Conservation (phyloP, 2,888 invertebrate genomes). For the Tuta absoluta region DNA sequence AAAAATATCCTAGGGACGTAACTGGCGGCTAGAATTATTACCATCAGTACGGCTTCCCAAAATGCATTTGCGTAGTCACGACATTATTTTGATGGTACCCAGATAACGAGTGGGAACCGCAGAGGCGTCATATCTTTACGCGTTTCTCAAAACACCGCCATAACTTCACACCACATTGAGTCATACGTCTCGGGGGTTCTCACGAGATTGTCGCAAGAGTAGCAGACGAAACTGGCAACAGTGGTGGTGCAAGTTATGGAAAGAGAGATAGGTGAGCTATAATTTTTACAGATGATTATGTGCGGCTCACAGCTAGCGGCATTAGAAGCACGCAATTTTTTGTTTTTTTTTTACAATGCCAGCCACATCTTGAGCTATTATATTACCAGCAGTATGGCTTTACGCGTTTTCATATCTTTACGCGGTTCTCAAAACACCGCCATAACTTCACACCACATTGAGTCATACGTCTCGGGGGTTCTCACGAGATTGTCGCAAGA, state of each 20-base stretch:
- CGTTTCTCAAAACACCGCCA: conserved; percentile 21
- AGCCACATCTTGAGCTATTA: too few relatives aligned
- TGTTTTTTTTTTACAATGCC: too few relatives aligned
- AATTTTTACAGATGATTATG: too few relatives aligned
- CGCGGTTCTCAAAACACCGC: too few relatives aligned
- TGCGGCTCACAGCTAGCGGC: too few relatives aligned
- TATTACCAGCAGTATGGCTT: too few relatives aligned
- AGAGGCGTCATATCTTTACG: conserved; percentile 14
- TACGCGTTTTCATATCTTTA: too few relatives aligned
- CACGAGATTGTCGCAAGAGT: conserved; percentile 65
- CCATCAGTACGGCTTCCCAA: not conserved
- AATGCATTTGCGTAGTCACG: conserved; percentile 1
- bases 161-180: conserved; percentile 58
- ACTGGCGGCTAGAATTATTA: not conserved
- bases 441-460: not conserved
- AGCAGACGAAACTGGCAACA: conserved; percentile 17
- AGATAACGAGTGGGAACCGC: conserved; percentile 22
- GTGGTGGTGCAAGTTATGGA: conserved; percentile 20
- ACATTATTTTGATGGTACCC: conserved; percentile 18
- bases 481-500: conserved; percentile 1
- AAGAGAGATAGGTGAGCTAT: not conserved
- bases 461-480: not conserved
- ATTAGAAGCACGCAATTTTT: too few relatives aligned
- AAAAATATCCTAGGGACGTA: too few relatives aligned
- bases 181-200: conserved; percentile 63